Evolutionary conservation across 2,888 invertebrate species (phyloP).

Genomic region (Tanypteryx hageni): DNA sequence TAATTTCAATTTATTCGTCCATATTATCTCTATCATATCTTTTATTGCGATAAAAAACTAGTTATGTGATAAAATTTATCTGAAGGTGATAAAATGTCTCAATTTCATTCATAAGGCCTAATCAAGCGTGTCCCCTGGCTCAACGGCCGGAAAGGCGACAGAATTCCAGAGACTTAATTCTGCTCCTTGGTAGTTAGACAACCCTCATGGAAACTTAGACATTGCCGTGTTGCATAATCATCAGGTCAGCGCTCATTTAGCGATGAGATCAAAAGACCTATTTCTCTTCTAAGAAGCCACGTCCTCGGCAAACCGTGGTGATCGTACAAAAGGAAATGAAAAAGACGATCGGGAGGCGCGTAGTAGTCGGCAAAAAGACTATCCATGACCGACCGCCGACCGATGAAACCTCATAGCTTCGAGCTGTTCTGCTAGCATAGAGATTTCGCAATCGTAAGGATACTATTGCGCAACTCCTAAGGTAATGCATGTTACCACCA

Average conservation of each 20-base stretch:
- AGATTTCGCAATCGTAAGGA: too few species aligned
- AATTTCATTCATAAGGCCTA: too few species aligned
- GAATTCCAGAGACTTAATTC: neutral
- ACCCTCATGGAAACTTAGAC: slow-evolving; percentile 20
- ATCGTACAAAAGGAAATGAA: neutral
- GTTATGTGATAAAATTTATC: too few species aligned
- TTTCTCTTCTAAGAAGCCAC: slow-evolving; percentile 30
- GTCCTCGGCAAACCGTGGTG: neutral
- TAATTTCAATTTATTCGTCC: too few species aligned
- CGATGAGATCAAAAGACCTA: neutral
- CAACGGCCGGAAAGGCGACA: too few species aligned
- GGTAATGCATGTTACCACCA: too few species aligned
- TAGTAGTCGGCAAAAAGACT: neutral
- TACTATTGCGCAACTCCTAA: too few species aligned
- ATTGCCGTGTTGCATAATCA: slow-evolving; percentile 56
- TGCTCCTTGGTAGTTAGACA: slow-evolving; percentile 9
- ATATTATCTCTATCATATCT: too few species aligned
- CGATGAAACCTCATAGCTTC: neutral
- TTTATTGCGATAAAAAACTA: too few species aligned
- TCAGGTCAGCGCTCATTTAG: neutral
- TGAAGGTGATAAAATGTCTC: too few species aligned
- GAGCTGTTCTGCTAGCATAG: neutral
- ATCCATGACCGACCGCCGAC: neutral
- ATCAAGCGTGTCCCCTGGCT: too few species aligned
- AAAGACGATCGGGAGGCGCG: neutral